phyloP scores from a whole-genome alignment of 2,888 invertebrate genomes.

The Trisateles emortualis region DNA sequence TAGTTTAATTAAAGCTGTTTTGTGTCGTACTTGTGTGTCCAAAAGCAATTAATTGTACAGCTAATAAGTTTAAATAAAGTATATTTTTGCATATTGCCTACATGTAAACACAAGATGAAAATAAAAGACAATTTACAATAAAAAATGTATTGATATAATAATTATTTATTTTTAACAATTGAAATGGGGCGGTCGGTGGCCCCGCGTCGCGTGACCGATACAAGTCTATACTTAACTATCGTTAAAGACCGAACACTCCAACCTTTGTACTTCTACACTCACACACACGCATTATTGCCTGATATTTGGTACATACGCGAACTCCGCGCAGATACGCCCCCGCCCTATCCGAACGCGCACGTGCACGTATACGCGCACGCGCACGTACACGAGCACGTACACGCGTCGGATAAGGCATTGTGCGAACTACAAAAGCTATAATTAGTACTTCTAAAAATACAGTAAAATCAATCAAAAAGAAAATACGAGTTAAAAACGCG shows the following conservation, averaged over 20 bases:
- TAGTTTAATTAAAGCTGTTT: too few species aligned
- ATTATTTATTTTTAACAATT: slow-evolving; percentile 82
- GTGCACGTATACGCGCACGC: slow-evolving; percentile 7
- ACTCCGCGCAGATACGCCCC: slow-evolving; percentile 49
- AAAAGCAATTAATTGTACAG: too few species aligned
- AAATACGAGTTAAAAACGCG: slow-evolving; percentile 51
- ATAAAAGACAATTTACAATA: slow-evolving; percentile 68
- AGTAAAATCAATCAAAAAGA: slow-evolving; percentile 55
- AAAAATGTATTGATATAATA: slow-evolving; percentile 86
- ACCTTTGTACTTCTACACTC: slow-evolving; percentile 69
- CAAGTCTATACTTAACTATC: slow-evolving; percentile 45
- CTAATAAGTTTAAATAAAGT: neutral
- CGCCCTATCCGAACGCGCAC: slow-evolving; percentile 10
- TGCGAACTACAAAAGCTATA: slow-evolving; percentile 53
- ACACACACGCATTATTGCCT: slow-evolving; percentile 60
- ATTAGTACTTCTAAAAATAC: slow-evolving; percentile 55
- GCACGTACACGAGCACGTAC: neutral
- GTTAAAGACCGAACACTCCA: slow-evolving; percentile 47
- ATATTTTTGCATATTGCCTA: neutral
- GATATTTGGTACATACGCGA: slow-evolving; percentile 55
- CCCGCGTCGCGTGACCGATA: slow-evolving; percentile 53
- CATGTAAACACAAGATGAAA: slow-evolving; percentile 2
- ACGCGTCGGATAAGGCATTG: slow-evolving; percentile 43
- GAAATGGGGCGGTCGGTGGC: slow-evolving; percentile 59
- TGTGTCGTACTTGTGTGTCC: too few species aligned